Base-by-base conservation (phyloP, 2,888 invertebrate species). In the Drosophila phalerata region DNA sequence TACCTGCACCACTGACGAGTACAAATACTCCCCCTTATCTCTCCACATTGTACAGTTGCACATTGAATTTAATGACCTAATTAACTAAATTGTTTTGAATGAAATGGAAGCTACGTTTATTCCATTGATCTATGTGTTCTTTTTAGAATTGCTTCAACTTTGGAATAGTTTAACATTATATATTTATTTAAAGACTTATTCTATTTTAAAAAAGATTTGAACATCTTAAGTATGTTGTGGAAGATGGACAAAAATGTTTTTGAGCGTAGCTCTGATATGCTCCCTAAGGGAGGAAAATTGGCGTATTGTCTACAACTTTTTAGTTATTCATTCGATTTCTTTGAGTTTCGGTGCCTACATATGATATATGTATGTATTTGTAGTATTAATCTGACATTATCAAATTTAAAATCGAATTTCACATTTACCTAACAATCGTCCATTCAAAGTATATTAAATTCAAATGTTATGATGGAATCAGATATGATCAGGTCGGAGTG, bases 361-460 rank as follows among this genome's bases (percentile, higher is more conserved):
- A n/a, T n/a, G n/a, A n/a, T n/a, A n/a, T n/a, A n/a, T n/a, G n/a
- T n/a, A n/a, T n/a, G n/a, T n/a, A n/a, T 30, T 30, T 30, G 13
- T 34, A 34, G n/a, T 6, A 37, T 22, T 37, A 13, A 5, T 25
- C 11, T 53, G 15, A 42, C 17, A 28, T 13, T 45, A 34, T 47
- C 11, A 25, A 5, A 11, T 47, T 47, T 13, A 25, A 9, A 22
- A 55, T 30, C 37, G 30, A 47, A 6, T 56, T 32, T 11, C 13
- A 15, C 6, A 34, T 43, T 56, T 11, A 3, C 43, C 32, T 43
- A 15, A 13, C 28, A 32, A 57, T 55, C 60, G 69, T 47, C 47
- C 60, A 76, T 69, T 70, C 67, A 62, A 74, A 69, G 45, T 40
- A 63, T 65, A 85, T 82, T 87, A 76, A 73, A 81, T 69, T 55